These are phyloP conservation scores for Microplitis deprimator DNA, from an alignment of 2,888 invertebrate genomes.

Conservation along the genomic window DNA sequence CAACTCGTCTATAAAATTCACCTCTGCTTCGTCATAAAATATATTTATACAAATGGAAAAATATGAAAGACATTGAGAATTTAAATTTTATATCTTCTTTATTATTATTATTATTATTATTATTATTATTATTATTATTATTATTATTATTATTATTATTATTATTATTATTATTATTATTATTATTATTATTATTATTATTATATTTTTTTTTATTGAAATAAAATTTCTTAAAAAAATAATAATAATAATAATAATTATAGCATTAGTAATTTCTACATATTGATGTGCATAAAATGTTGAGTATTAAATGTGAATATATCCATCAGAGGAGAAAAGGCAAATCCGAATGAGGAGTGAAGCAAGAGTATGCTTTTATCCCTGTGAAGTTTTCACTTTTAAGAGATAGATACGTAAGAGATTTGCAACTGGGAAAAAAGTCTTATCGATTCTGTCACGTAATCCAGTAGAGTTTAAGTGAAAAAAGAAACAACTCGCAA, in stretches of 20 bases:
- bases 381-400: conserved; percentile 38
- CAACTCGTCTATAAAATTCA: background rate
- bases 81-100: background rate
- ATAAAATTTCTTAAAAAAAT: background rate
- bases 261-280: too few species aligned
- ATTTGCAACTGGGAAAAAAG: conserved; percentile 31
- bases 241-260: too few species aligned
- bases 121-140: background rate
- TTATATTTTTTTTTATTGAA: background rate
- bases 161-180: too few species aligned
- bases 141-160: background rate
- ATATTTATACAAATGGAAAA: background rate
- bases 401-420: conserved; percentile 14
- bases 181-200: too few species aligned
- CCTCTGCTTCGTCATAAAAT: background rate
- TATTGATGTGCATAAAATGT: too few species aligned
- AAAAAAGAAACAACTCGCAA: background rate
- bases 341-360: conserved; percentile 30
- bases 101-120: background rate
- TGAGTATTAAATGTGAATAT: background rate
- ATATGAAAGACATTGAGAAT: background rate
- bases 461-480: conserved; percentile 12
- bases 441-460: conserved; percentile 38
- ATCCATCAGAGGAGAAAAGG: conserved; percentile 29
- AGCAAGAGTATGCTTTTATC: conserved; percentile 31